Evolutionary conservation across 2,113 vertebrate species (phyloP).

Genomic region (Prunella himalayana): DNA sequence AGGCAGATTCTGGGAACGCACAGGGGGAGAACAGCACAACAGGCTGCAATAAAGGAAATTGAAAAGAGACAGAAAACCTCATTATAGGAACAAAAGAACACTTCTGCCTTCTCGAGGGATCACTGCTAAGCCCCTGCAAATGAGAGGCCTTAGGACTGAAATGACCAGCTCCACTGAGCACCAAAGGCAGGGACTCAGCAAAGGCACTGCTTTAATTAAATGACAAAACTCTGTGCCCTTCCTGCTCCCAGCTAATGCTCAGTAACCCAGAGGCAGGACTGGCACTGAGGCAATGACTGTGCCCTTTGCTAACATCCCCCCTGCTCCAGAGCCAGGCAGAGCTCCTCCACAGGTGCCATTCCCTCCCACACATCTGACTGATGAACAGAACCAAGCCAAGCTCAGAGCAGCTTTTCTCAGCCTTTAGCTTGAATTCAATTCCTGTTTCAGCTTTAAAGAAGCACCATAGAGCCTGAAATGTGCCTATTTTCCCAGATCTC

Average conservation of each 20-base stretch:
- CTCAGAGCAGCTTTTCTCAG: not conserved
- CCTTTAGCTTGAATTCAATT: not conserved
- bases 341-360: not conserved
- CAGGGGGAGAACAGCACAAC: not conserved
- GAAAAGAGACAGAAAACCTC: slow-evolving; percentile 9
- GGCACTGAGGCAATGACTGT: not conserved
- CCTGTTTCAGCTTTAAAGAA: not conserved
- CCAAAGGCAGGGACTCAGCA: not conserved
- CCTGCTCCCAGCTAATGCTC: not conserved
- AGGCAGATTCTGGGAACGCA: not conserved
- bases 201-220: not conserved
- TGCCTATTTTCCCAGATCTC: not conserved
- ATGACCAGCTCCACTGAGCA: not conserved
- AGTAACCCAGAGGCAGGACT: not conserved
- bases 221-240: not conserved
- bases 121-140: not conserved
- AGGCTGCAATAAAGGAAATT: not conserved
- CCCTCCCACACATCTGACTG: not conserved
- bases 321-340: not conserved
- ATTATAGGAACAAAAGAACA: not conserved
- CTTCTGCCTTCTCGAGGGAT: not conserved
- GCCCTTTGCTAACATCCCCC: not conserved
- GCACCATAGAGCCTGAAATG: not conserved
- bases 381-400: not conserved
- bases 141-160: not conserved